Conservation (phyloP, 2,797 vertebrate genomes). For the Lepus oiostolus region DNA sequence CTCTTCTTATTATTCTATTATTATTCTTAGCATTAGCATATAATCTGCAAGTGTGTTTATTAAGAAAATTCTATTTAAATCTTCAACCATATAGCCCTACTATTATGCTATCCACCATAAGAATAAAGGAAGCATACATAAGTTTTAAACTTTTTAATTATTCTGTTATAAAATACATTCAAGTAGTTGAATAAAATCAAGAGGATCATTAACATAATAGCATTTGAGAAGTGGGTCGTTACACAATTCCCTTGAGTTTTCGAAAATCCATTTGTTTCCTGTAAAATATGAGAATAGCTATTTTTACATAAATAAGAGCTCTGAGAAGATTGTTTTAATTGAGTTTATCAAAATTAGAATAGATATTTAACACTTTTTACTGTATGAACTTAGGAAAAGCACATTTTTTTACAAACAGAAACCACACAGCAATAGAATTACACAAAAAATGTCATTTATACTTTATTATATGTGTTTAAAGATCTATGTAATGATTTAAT, state of each 20-base stretch:
- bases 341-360: not conserved
- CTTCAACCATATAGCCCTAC: not conserved
- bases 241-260: no score
- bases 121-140: not conserved
- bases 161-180: not conserved
- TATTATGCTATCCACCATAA: not conserved
- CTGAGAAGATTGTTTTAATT: not conserved
- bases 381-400: not conserved
- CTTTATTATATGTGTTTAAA: not conserved
- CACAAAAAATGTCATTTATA: not conserved
- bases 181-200: not conserved
- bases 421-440: no score
- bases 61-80: not conserved
- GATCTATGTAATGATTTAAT: not conserved
- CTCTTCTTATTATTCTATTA: not conserved
- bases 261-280: not conserved
- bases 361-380: not conserved
- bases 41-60: not conserved
- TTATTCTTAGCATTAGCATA: not conserved
- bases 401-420: not conserved
- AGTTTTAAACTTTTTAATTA: not conserved
- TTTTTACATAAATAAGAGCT: not conserved
- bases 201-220: no score
- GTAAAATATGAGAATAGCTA: not conserved
- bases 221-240: not conserved